Evolutionary conservation across 1,140 invertebrate species (phyloP).

Genomic region (Lucilia sericata): DNA sequence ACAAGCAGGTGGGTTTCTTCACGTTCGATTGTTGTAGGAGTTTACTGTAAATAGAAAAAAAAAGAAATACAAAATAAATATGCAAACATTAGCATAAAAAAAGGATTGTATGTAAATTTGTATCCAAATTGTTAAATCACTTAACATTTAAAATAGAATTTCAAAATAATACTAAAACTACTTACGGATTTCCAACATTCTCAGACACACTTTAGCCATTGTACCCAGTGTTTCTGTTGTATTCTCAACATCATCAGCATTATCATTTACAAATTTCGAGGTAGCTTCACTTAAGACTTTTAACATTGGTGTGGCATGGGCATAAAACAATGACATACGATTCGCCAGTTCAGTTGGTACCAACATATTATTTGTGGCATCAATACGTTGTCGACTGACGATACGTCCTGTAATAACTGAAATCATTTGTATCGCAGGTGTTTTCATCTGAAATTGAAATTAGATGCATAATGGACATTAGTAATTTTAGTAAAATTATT

Average conservation of each 20-base stretch:
- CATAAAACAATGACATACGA: slow-evolving; percentile 94
- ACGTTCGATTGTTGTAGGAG: slow-evolving; percentile 87
- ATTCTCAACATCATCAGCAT: slow-evolving; percentile 91
- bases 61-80: background rate
- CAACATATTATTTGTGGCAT: slow-evolving; percentile 68
- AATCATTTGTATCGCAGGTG: slow-evolving; percentile 95
- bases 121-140: too few relatives aligned
- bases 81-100: too few relatives aligned
- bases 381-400: slow-evolving; percentile 75
- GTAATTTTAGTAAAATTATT: too few relatives aligned
- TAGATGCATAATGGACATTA: too few relatives aligned
- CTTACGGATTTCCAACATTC: slow-evolving; percentile 96
- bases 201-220: slow-evolving; percentile 95
- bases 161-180: slow-evolving; percentile 61
- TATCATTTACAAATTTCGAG: slow-evolving; percentile 87
- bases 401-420: slow-evolving; percentile 94
- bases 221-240: slow-evolving; percentile 95
- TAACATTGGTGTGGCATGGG: slow-evolving; percentile 94
- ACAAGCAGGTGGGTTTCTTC: slow-evolving; percentile 93
- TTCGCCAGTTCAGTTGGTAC: slow-evolving; percentile 87
- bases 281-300: slow-evolving; percentile 91
- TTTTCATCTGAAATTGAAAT: slow-evolving; percentile 82
- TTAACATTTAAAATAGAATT: too few relatives aligned
- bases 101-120: background rate
- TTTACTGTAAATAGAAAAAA: slow-evolving; percentile 73